phyloP scores from a whole-genome alignment of 2,113 vertebrate species.

The Gallinago jamesoni region DNA sequence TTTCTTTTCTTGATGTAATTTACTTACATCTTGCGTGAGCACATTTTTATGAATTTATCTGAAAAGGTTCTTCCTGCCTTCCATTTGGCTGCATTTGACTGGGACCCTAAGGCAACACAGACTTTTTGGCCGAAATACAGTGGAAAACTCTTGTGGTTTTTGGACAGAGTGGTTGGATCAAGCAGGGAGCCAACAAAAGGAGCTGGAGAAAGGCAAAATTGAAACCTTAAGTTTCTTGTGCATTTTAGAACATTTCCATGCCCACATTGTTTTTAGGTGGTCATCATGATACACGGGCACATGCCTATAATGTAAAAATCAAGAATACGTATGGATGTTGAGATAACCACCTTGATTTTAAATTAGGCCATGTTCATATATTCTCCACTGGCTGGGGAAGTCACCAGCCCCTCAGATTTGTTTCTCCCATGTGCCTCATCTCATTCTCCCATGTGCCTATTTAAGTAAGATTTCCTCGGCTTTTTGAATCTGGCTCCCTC shows the following conservation, averaged over 20 bases:
- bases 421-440: background rate
- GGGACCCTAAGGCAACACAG: background rate
- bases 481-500: background rate
- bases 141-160: slow-evolving; percentile 28
- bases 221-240: slow-evolving; percentile 3
- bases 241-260: background rate
- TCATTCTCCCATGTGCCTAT: background rate
- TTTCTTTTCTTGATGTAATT: slow-evolving; percentile 14
- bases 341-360: background rate
- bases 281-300: background rate
- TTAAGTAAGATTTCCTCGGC: background rate
- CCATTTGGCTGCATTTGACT: background rate
- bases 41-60: slow-evolving; percentile 4
- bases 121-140: slow-evolving; percentile 11
- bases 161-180: background rate
- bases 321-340: background rate
- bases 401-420: background rate
- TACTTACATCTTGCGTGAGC: background rate
- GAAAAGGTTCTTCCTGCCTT: background rate
- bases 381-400: background rate
- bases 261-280: background rate
- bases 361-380: background rate
- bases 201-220: background rate
- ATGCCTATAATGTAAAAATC: background rate
- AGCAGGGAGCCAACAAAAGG: background rate